Percentiles rank a stretch among this genome's conserved stretches.
Conservation (phyloP, 2,797 vertebrate genomes). For the Nothura maculosa region DNA sequence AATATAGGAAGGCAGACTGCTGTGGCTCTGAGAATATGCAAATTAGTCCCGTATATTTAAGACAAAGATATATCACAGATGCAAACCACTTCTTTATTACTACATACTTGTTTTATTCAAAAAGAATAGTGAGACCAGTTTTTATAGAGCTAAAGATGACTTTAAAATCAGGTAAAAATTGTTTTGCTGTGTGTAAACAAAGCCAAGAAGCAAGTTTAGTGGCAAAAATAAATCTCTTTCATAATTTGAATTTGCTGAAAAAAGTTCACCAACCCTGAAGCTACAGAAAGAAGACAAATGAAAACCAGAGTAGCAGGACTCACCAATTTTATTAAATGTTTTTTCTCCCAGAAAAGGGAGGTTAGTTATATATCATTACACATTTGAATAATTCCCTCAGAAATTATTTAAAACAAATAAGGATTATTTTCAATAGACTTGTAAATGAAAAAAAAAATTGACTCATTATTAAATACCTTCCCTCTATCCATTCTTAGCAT, state of each 20-base stretch:
- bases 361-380: background rate
- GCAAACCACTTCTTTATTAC: background rate
- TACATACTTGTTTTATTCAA: background rate
- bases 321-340: background rate
- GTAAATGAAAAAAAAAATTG: background rate
- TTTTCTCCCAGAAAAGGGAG: background rate
- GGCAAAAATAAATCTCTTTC: background rate
- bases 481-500: background rate
- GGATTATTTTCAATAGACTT: background rate
- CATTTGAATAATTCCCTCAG: background rate
- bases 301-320: background rate
- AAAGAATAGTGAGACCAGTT: background rate
- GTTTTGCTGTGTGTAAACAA: background rate
- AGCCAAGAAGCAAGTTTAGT: background rate
- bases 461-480: background rate
- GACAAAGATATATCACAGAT: background rate
- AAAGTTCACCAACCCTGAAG: background rate
- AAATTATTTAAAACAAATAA: slow-evolving; percentile 11
- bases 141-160: background rate
- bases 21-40: background rate
- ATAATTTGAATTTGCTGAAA: background rate
- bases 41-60: background rate
- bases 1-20: background rate
- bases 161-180: background rate
- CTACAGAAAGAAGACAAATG: background rate